Percentiles rank a stretch among this genome's conserved stretches.
These are phyloP conservation scores for Pecten maximus DNA, from an alignment of 2,888 invertebrate species.

Conservation along the genomic window DNA sequence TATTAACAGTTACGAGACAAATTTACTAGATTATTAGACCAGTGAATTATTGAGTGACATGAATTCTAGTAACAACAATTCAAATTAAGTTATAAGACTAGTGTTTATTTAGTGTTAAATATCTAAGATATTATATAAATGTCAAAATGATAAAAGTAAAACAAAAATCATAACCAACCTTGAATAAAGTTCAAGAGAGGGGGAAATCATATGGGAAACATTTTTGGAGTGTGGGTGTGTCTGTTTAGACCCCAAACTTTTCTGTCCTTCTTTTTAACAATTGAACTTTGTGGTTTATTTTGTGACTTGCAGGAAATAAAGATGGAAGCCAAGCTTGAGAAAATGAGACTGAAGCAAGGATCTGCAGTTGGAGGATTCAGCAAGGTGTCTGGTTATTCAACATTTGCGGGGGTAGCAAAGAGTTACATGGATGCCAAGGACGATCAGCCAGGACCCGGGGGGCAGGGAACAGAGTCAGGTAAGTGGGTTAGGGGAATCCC, in stretches of 20 bases:
- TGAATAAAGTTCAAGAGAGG: no score
- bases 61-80: no score
- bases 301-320: constrained; percentile 72
- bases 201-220: no score
- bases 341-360: constrained; percentile 51
- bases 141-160: no score
- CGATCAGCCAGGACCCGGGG: not conserved
- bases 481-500: not conserved
- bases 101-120: no score
- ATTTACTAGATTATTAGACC: no score
- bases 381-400: constrained; percentile 40
- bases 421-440: constrained; percentile 45
- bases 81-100: no score
- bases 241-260: not conserved
- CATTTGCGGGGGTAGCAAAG: constrained; percentile 34
- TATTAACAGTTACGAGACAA: no score
- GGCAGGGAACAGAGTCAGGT: not conserved
- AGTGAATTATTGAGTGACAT: no score
- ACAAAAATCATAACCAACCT: no score
- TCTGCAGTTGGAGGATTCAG: not conserved
- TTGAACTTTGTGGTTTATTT: not conserved
- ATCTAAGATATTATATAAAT: no score
- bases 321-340: constrained; percentile 71
- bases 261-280: not conserved
- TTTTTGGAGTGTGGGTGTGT: no score